Evolutionary conservation across 2,113 vertebrate genomes (phyloP).

Genomic region (Pandion haliaetus): DNA sequence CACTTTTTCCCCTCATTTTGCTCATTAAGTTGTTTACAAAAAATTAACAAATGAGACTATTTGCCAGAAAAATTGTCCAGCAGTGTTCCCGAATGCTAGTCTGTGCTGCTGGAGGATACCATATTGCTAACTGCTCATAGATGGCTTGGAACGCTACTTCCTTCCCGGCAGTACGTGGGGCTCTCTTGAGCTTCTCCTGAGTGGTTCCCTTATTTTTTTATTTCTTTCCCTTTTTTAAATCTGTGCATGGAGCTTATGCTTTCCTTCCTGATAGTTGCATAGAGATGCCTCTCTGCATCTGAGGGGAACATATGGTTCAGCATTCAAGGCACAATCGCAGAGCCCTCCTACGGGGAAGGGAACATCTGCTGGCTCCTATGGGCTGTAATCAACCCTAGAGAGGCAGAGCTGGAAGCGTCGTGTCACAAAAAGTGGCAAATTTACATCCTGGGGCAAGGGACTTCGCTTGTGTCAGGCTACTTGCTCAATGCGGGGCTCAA

Average conservation of each 20-base stretch:
- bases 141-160: background rate
- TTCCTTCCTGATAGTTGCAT: background rate
- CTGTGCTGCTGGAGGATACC: background rate
- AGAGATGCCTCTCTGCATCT: background rate
- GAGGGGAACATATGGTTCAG: background rate
- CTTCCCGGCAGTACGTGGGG: background rate
- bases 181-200: background rate
- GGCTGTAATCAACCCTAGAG: background rate
- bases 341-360: background rate
- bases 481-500: background rate
- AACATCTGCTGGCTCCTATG: background rate
- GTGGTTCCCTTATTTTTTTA: background rate
- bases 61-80: background rate
- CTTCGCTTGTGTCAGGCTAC: background rate
- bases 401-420: rapidly evolving
- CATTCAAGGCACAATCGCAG: background rate
- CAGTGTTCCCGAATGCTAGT: background rate
- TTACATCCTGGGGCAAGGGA: background rate
- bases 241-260: rapidly evolving
- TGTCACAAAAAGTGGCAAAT: background rate
- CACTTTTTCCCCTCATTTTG: background rate
- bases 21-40: background rate
- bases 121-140: background rate
- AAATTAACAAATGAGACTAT: background rate
- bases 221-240: background rate